These are phyloP conservation scores for Formicarius rufipectus DNA, from an alignment of 2,113 vertebrate species.

Conservation along the genomic window DNA sequence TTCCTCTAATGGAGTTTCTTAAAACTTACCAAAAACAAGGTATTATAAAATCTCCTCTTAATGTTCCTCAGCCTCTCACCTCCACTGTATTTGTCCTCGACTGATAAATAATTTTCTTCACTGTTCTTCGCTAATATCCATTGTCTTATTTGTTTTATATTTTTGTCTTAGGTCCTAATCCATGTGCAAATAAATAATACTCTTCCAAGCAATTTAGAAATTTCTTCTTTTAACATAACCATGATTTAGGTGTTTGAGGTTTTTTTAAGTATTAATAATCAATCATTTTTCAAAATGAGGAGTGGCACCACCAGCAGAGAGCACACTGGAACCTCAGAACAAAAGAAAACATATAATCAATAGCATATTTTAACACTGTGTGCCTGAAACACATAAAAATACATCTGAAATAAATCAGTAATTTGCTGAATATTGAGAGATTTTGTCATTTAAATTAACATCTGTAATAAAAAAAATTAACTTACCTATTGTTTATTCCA, in stretches of 20 bases:
- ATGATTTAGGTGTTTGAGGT: neutral
- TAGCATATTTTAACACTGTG: neutral
- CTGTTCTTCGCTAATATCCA: neutral
- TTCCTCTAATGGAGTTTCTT: neutral
- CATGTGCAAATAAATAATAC: neutral
- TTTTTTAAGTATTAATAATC: neutral
- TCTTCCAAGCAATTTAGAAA: neutral
- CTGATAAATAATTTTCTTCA: neutral
- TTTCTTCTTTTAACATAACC: neutral
- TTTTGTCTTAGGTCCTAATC: neutral
- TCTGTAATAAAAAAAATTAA: neutral
- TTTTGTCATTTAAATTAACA: slow-evolving; percentile 16
- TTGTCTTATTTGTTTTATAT: neutral
- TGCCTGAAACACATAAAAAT: slow-evolving; percentile 36
- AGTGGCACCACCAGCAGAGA: slow-evolving; percentile 52
- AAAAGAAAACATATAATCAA: slow-evolving; percentile 51
- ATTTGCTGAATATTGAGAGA: neutral
- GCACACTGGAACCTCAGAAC: slow-evolving; percentile 48
- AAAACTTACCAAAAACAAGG: neutral
- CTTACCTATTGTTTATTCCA: neutral
- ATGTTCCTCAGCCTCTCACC: neutral
- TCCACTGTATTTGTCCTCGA: neutral
- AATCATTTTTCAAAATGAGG: slow-evolving; percentile 5
- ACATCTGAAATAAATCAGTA: slow-evolving; percentile 22
- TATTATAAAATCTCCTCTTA: neutral